A percentile compares a stretch with the other conserved stretches of the same genome.
Conservation (phyloP, 2,113 vertebrate species). For the Cnemophilus loriae region DNA sequence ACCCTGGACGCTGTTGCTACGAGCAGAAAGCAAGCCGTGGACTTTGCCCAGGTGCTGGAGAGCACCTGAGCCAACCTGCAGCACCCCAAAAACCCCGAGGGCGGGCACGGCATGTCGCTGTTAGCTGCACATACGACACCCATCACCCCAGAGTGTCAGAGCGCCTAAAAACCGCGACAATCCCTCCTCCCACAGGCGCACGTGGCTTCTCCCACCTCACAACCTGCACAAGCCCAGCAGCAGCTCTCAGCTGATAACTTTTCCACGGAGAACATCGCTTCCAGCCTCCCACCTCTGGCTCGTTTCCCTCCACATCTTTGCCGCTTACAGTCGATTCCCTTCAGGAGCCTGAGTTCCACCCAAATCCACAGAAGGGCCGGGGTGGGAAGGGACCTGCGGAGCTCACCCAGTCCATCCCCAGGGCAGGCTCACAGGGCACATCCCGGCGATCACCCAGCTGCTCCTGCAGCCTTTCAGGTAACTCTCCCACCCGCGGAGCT, state of each 20-base stretch:
- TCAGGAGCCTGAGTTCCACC: neutral
- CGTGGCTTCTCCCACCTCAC: neutral
- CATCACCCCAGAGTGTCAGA: fast-evolving
- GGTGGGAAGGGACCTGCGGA: neutral
- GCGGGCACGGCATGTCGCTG: fast-evolving
- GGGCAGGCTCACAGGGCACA: neutral
- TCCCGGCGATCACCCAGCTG: fast-evolving
- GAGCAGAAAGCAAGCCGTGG: neutral
- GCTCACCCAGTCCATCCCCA: fast-evolving
- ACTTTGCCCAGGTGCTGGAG: neutral
- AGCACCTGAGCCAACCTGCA: neutral
- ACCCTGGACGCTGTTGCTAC: fast-evolving
- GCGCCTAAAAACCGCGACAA: fast-evolving
- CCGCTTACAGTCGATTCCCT: neutral
- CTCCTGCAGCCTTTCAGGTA: neutral
- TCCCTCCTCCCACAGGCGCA: fast-evolving
- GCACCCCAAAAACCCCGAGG: neutral
- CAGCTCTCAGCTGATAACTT: fast-evolving
- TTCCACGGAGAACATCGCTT: fast-evolving
- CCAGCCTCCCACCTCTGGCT: neutral
- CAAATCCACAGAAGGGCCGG: fast-evolving
- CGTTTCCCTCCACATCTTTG: neutral
- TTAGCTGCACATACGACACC: too few species aligned
- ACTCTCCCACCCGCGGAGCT: neutral
- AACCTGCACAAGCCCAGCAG: fast-evolving